Base-by-base conservation (phyloP, 2,113 vertebrate species). In the Oncorhynchus masou region DNA sequence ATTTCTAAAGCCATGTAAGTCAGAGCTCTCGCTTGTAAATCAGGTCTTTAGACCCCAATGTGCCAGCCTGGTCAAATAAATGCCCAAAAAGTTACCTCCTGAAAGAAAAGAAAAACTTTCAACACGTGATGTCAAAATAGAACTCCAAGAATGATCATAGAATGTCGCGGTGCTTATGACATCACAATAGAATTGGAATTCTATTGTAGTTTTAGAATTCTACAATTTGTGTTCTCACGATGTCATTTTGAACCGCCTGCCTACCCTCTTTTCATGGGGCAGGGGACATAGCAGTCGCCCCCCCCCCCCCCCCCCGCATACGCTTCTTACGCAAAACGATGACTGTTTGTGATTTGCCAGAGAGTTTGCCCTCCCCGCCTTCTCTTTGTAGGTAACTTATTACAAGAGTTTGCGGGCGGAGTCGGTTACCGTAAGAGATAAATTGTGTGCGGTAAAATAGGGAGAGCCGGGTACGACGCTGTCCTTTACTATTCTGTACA, bases 301-400 rank as follows among this genome's bases (percentile, higher is more conserved):
- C 78, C 39, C 70, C 68, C 27, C 27, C 27, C 29, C 3, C 4
- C 27, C 29, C 31, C 31, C 31, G n/a, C n/a, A 13, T 60, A 77
- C 67, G 64, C 54, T 68, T 77, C 45, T 91, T 86, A 92, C 90
- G 92, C 84, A 92, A 73, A 84, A 67, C 75, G n/a, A 75, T 70
- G 34, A 16, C 25, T 8, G 83, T 4, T 75, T 82, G 76, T 92
- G 92, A 93, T 94, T 94, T 83, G 93, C 78, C 71, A 22, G 51
- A 1, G 12, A 1, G 12, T 15, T 31, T 45, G 87, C 84, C 87
- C 90, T 90, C 83, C 78, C 81, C 84, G 86, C 90, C 86, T 81
- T 90, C 85, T 81, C 81, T 49, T 54, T 13, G 54, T 73, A 79
- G 87, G 88, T 85, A 89, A 93, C 90, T 92, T 92, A 90, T 92